phyloP scores from a whole-genome alignment of 2,797 vertebrate genomes.

The Dermochelys coriacea region DNA sequence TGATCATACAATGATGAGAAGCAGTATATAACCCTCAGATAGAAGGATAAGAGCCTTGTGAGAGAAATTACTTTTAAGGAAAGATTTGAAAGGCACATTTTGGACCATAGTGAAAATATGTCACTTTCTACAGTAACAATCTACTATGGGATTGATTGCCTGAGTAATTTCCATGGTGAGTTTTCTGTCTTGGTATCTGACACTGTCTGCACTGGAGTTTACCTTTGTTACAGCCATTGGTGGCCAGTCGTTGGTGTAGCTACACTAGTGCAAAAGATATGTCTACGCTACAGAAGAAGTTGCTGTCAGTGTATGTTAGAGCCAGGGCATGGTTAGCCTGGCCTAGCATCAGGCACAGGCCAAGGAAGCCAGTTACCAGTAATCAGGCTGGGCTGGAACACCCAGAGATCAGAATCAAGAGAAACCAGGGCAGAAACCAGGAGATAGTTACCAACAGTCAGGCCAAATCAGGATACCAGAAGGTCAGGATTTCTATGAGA shows the following conservation, averaged over 20 bases:
- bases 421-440: too few species aligned
- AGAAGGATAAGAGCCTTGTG: rapidly evolving
- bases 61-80: background rate
- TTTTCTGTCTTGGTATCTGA: rapidly evolving
- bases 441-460: too few species aligned
- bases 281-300: too few species aligned
- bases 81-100: rapidly evolving
- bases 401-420: too few species aligned
- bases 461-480: too few species aligned
- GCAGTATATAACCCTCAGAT: rapidly evolving
- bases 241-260: rapidly evolving
- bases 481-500: background rate
- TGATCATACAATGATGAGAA: rapidly evolving
- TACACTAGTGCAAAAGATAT: background rate
- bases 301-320: too few species aligned
- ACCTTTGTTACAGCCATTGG: too few species aligned
- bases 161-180: rapidly evolving
- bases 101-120: rapidly evolving
- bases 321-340: too few species aligned
- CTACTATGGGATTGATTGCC: rapidly evolving
- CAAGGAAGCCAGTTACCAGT: too few species aligned
- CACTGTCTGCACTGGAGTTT: rapidly evolving
- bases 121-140: rapidly evolving
- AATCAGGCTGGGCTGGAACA: too few species aligned
- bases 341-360: too few species aligned